Evolutionary conservation across 2,797 vertebrate genomes (phyloP).

Genomic region (Gastrophryne carolinensis): DNA sequence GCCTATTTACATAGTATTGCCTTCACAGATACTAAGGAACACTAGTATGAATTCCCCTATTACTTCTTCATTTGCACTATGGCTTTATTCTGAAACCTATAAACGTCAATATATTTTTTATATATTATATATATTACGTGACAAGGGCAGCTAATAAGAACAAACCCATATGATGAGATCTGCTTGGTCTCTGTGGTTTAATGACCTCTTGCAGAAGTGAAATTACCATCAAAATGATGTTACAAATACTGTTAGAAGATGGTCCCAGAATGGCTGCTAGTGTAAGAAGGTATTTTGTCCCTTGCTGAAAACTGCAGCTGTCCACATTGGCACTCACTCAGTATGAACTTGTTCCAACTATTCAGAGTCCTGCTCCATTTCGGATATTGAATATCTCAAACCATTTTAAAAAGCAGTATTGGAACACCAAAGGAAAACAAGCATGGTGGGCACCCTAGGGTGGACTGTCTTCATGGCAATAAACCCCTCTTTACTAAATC

Average conservation of each 20-base stretch:
- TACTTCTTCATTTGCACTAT: no score
- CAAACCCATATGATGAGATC: neutral
- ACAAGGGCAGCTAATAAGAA: neutral
- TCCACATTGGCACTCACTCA: neutral
- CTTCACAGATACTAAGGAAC: no score
- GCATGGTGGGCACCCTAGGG: constrained; percentile 10
- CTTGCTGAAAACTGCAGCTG: constrained; percentile 9
- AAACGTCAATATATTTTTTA: no score
- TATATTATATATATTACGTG: no score
- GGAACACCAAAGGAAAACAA: constrained; percentile 47
- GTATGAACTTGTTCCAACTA: neutral
- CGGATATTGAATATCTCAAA: constrained; percentile 54
- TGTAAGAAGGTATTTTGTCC: neutral
- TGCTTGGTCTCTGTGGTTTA: neutral
- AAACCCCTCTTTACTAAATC: constrained; percentile 43
- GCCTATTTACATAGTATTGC: no score
- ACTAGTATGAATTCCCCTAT: no score
- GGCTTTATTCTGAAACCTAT: no score
- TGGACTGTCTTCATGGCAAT: constrained; percentile 37
- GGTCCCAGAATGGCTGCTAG: neutral
- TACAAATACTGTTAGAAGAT: neutral
- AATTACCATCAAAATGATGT: neutral
- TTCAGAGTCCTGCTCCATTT: constrained; percentile 23
- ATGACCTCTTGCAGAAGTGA: neutral
- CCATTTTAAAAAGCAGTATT: constrained; percentile 49